These are phyloP conservation scores for Syrista parreyssii DNA, from an alignment of 2,888 invertebrate species.

Conservation along the genomic window DNA sequence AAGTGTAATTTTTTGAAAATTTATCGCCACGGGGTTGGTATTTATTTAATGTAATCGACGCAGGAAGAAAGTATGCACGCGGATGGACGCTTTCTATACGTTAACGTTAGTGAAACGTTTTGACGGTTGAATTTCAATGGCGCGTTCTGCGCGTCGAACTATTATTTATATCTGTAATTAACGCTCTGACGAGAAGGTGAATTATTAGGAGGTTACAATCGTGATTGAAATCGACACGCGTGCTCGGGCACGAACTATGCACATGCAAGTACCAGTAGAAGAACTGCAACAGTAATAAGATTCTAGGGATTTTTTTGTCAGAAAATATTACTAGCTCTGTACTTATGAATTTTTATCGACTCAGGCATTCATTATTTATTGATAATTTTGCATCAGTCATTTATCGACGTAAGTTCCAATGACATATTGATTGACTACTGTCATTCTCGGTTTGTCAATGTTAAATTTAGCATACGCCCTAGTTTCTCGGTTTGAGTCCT, in stretches of 20 bases:
- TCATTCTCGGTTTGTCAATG: not conserved
- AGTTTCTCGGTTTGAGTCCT: not conserved
- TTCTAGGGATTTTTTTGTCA: not conserved
- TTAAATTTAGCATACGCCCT: not conserved
- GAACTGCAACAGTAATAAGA: not conserved
- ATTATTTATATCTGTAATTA: conserved; percentile 15
- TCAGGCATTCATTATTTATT: not conserved
- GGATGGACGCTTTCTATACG: conserved; percentile 18
- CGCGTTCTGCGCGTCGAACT: not conserved
- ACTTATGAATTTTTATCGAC: not conserved
- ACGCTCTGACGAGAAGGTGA: not conserved
- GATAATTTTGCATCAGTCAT: not conserved
- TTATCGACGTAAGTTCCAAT: not conserved
- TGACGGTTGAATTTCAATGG: conserved; percentile 36
- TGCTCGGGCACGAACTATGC: not conserved
- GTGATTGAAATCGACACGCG: not conserved
- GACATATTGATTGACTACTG: not conserved
- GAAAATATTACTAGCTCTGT: not conserved
- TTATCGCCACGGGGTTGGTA: not conserved
- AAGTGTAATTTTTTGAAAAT: not conserved
- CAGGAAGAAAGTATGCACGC: conserved; percentile 30
- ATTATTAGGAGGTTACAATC: not conserved
- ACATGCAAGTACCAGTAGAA: not conserved
- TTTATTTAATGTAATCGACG: conserved; percentile 4
- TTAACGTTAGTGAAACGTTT: conserved; percentile 34